Base-by-base conservation (phyloP, 2,113 vertebrate genomes). In the Prunella fulvescens region DNA sequence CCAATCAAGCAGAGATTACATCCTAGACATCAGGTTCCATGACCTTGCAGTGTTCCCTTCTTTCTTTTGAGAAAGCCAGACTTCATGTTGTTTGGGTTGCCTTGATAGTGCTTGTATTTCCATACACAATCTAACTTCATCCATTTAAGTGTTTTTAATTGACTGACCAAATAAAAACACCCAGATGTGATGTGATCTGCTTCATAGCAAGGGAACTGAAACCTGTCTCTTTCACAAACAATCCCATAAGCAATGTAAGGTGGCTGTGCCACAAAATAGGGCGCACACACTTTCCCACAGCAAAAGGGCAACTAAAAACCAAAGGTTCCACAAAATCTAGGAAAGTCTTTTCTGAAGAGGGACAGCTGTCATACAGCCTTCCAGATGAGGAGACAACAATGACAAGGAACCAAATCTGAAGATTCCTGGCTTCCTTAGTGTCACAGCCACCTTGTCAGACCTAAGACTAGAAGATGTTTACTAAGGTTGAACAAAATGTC, bases 221-320 rank as follows among this genome's bases (percentile, higher is more conserved):
- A 82, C 19, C 25, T n/a, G 14, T 26, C 50, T 19, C 24, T 66
- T 24, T 82, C 40, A 60, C 23, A 67, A 67, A 64, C 45, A 64
- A 47, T 56, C 33, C 44, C 22, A 15, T 15, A 39, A 76, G 24
- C 42, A 54, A 16, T 35, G 16, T 14, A 73, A 90, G 20, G 42
- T 12, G 31, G 16, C 40, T 71, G 16, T 76, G 12, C 14, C 40
- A 76, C 31, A 47, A 76, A 71, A 60, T 3, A 51, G n/a, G 17
- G 14, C 11, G 14, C 44, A 31, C 1, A 4, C 0, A 2, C 9
- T 64, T 35, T 37, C 28, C 10, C 4, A 18, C 7, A 48, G 19
- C 42, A 58, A 84, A 87, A 74, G 14, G 18, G 19, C 19, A 88
- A n/a, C 31, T 50, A 25, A 81, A 33, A 88, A 65, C 15, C 5